A percentile compares a stretch with the other conserved stretches of the same genome.
Conservation (phyloP, 2,888 invertebrate genomes). For the Aricia artaxerxes region DNA sequence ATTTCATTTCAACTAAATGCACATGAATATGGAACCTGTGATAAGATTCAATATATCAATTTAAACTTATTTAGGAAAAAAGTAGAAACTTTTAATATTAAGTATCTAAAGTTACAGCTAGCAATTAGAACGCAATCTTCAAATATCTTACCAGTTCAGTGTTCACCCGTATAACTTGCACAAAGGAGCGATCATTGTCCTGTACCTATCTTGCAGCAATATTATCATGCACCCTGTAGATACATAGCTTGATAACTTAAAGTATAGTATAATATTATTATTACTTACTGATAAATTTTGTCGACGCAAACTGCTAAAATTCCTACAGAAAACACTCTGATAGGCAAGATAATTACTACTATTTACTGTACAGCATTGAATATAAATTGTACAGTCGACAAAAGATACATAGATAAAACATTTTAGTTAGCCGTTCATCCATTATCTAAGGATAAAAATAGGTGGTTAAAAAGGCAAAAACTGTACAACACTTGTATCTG, state of each 20-base stretch:
- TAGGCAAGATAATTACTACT: not conserved
- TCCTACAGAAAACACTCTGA: not conserved
- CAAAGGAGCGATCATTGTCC: not conserved
- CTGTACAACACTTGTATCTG: conserved; percentile 8
- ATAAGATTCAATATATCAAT: too few relatives aligned
- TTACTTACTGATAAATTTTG: not conserved
- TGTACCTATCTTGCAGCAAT: not conserved
- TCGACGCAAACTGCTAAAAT: not conserved
- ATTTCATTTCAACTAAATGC: not conserved
- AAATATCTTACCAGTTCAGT: not conserved
- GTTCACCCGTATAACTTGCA: not conserved
- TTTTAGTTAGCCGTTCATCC: not conserved
- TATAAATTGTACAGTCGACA: not conserved
- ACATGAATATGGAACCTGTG: too few relatives aligned
- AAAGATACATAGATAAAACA: not conserved
- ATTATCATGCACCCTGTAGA: not conserved
- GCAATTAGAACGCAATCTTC: not conserved
- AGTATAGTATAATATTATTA: not conserved
- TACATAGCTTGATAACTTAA: not conserved
- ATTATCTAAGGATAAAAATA: conserved; percentile 7
- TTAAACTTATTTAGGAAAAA: too few relatives aligned
- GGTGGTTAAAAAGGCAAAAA: not conserved
- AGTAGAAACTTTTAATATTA: too few relatives aligned
- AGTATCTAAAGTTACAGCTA: not conserved
- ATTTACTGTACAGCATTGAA: not conserved